These are phyloP conservation scores for Oryctes rhinoceros DNA, from an alignment of 1,140 invertebrate species.

Conservation along the genomic window DNA sequence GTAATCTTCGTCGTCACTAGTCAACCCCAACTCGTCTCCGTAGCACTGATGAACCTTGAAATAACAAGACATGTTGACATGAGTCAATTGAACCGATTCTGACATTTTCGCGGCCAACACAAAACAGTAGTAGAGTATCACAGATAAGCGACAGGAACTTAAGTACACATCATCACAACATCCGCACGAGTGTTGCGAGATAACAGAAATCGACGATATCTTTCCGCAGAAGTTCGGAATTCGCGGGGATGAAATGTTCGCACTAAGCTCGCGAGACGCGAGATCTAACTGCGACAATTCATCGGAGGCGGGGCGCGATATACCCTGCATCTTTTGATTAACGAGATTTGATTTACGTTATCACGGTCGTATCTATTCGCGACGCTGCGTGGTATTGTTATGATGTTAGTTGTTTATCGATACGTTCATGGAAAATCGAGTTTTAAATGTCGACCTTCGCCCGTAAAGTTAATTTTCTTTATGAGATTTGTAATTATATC, in stretches of 20 bases:
- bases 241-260: neutral
- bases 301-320: neutral
- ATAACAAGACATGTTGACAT: slow-evolving; percentile 12
- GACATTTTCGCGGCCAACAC: slow-evolving; percentile 1
- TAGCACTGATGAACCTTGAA: slow-evolving; percentile 84
- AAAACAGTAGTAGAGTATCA: neutral
- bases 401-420: neutral
- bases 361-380: neutral
- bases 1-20: slow-evolving; percentile 93
- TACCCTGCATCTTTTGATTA: slow-evolving; percentile 4
- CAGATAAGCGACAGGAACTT: neutral
- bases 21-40: slow-evolving; percentile 91
- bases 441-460: neutral
- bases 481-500: no score
- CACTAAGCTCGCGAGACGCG: neutral
- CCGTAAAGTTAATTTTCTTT: slow-evolving; percentile 1
- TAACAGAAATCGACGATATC: neutral
- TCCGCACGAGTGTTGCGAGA: neutral
- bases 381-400: neutral
- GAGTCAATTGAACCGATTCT: slow-evolving; percentile 3
- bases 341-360: slow-evolving; percentile 10
- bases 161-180: neutral
- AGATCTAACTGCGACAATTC: neutral
- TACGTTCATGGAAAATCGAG: neutral
- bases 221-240: neutral